Evolutionary conservation across 2,888 invertebrate species (phyloP).

Genomic region (Adelphocoris suturalis): DNA sequence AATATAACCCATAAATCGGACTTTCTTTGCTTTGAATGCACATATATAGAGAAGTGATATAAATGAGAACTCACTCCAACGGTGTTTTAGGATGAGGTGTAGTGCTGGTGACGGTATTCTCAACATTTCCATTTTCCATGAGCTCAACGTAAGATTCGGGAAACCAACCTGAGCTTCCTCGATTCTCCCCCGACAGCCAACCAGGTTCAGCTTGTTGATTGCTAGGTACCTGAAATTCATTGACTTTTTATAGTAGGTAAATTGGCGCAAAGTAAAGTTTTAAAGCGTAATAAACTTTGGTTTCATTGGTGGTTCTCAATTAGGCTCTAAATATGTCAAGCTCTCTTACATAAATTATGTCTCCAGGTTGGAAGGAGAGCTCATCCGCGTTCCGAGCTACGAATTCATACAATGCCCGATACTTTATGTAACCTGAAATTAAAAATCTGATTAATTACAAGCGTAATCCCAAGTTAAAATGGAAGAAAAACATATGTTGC

Average conservation of each 20-base stretch:
- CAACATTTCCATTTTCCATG: conserved; percentile 75
- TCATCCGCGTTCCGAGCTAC: conserved; percentile 95
- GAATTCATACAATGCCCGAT: conserved; percentile 96
- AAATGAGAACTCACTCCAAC: conserved; percentile 74
- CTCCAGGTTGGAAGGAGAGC: conserved; percentile 94
- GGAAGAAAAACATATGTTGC: too few relatives aligned
- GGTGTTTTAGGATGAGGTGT: conserved; percentile 77
- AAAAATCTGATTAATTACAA: conserved; percentile 26
- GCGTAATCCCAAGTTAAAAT: background rate
- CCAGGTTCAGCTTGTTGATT: conserved; percentile 95
- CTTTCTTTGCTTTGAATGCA: background rate
- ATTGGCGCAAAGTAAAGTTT: background rate
- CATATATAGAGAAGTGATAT: background rate
- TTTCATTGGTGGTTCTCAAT: background rate
- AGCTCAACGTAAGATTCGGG: conserved; percentile 96
- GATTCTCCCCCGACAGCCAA: conserved; percentile 96
- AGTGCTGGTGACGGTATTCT: conserved; percentile 66
- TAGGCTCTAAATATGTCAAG: too few relatives aligned
- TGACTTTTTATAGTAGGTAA: background rate
- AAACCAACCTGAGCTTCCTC: conserved; percentile 96
- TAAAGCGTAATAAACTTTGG: background rate
- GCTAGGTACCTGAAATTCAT: conserved; percentile 81
- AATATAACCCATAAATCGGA: too few relatives aligned
- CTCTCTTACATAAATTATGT: conserved; percentile 88
- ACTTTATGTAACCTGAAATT: conserved; percentile 80